Evolutionary conservation across 2,113 vertebrate species (phyloP), one percentile per base, ranked within the genome.

Genomic region (Amia ocellicauda): DNA sequence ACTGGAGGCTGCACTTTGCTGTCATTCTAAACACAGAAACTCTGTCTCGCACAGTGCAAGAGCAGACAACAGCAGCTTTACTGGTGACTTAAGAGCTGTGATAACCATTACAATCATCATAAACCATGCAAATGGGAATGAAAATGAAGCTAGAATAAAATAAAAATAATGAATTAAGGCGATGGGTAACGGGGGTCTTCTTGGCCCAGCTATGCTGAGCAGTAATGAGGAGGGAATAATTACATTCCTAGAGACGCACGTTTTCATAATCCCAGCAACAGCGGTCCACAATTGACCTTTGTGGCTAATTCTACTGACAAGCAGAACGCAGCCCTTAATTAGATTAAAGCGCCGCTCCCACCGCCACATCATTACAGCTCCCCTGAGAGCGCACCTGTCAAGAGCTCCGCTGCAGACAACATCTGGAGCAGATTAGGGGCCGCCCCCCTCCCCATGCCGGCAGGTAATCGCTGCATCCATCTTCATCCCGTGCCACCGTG

Each of bases 371-470:
- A 36, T 9, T 64, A 22, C 29, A 50, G 17, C 63, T 40, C 65
- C n/a, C 20, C 42, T 7, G 53, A 66, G 67, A 57, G 29, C 51
- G 43, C 60, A 70, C 71, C 58, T 61, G 62, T 64, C 59, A 60
- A 58, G 63, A 67, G 62, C 71, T 61, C 53, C 59, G 53, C 58
- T 64, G 63, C 67, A 67, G 51, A 54, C 61, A 50, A 51, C 69
- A 83, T 71, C 76, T 81, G 80, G 64, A 60, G 64, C 58, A 63
- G 74, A 77, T 71, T 61, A 80, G 56, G 59, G 58, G 41, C 13
- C 31, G 22, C 66, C 72, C 59, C 24, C 70, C 73, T 63, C 60
- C 22, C 41, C 62, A 22, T 24, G 28, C 55, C 71, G 47, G 2
- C 3, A 0, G 1, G 0, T 22, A 74, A 72, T 22, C 76, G 64